Conservation (phyloP, 1,140 invertebrate species). For the Ceratina calcarata region DNA sequence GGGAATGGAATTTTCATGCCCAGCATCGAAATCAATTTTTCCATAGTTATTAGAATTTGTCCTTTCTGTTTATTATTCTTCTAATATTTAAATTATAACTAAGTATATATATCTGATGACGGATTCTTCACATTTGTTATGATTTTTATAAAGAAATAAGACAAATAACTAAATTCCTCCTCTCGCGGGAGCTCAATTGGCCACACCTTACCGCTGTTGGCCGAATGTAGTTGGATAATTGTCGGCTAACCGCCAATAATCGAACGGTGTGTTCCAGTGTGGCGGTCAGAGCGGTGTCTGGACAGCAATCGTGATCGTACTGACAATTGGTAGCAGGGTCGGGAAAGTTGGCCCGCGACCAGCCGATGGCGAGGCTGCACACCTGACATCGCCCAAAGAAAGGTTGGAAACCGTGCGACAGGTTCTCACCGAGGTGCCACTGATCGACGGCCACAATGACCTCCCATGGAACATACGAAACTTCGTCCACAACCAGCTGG, state of each 20-base stretch:
- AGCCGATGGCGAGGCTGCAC: slow-evolving; percentile 70
- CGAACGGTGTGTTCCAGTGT: slow-evolving; percentile 55
- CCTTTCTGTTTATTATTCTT: too few species aligned
- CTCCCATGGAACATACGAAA: slow-evolving; percentile 91
- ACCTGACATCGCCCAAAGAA: slow-evolving; percentile 70
- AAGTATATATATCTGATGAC: too few species aligned
- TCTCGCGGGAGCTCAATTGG: too few species aligned
- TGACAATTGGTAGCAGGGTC: slow-evolving; percentile 71
- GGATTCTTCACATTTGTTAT: too few species aligned
- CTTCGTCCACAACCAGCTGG: slow-evolving; percentile 88
- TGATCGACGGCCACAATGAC: slow-evolving; percentile 89
- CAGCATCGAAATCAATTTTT: too few species aligned
- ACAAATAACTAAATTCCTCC: too few species aligned
- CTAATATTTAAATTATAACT: too few species aligned
- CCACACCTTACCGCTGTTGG: neutral
- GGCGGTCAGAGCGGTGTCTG: slow-evolving; percentile 67
- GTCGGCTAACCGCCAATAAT: neutral
- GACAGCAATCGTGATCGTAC: slow-evolving; percentile 67
- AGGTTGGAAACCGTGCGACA: slow-evolving; percentile 81
- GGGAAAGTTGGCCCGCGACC: slow-evolving; percentile 70
- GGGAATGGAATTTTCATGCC: neutral
- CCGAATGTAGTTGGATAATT: neutral
- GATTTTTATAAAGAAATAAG: too few species aligned
- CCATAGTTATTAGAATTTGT: too few species aligned
- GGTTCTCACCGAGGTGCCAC: slow-evolving; percentile 81